These are phyloP conservation scores for Drosophila yakuba DNA, from an alignment of 1,140 invertebrate species.

Conservation along the genomic window DNA sequence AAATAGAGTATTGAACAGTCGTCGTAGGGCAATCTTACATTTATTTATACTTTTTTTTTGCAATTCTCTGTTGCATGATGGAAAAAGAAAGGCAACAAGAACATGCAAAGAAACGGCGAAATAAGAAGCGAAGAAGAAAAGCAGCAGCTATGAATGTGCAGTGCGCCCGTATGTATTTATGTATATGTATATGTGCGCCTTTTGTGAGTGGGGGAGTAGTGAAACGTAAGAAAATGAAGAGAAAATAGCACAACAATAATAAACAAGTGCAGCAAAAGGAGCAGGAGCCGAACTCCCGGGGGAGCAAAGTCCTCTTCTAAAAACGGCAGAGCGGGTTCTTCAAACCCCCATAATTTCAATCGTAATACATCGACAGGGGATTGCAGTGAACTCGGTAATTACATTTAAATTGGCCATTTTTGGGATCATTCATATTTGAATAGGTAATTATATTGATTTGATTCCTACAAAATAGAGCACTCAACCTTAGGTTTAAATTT, in stretches of 20 bases:
- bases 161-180: conserved; percentile 17
- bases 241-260: conserved; percentile 33
- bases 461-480: neutral
- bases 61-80: conserved; percentile 53
- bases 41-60: conserved; percentile 44
- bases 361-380: neutral
- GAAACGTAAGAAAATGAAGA: conserved; percentile 9
- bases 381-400: neutral
- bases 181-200: conserved; percentile 4
- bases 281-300: conserved; percentile 41
- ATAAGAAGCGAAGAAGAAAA: conserved; percentile 42
- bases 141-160: conserved; percentile 50
- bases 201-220: conserved; percentile 18
- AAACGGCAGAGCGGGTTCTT: neutral
- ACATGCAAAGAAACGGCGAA: conserved; percentile 47
- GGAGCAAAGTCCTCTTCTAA: neutral
- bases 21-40: conserved; percentile 12
- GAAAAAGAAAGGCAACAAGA: conserved; percentile 57
- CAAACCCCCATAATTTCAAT: conserved; percentile 3
- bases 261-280: conserved; percentile 56
- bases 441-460: neutral
- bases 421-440: conserved; percentile 1
- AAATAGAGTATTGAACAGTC: neutral
- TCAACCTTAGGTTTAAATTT: neutral
- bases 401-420: neutral